Evolutionary conservation across 2,113 vertebrate genomes (phyloP), one percentile per base, ranked within the genome.

Genomic region (Tupaia chinensis): DNA sequence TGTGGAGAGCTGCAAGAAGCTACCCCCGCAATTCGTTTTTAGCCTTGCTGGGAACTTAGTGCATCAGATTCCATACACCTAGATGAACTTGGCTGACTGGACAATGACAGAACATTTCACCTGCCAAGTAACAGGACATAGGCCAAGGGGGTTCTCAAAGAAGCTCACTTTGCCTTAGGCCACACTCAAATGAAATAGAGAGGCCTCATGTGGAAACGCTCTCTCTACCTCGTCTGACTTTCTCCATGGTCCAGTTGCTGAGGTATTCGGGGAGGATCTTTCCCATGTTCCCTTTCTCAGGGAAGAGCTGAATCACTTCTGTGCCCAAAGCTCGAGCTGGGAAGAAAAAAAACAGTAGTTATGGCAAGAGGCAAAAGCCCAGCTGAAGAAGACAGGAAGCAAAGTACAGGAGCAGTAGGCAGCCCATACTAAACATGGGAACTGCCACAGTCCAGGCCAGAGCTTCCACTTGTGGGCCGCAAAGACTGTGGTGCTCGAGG

Each of bases 171-270:
- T 78, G 80, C 69, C 27, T 87, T 65, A 11, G 60, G 76, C 32
- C 70, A 69, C 68, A 88, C 53, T 89, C 65, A 68, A n/a, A 92
- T 87, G 29, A 89, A 91, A 69, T 4, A 78, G 91, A 73, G 32
- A 7, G 25, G 32, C 44, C 74, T 32, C 29, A 65, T 53, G 54
- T 20, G 9, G 27, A 72, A 72, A 34, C 15, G 0, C 7, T 58
- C 70, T 87, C 91, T 65, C 96, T 97, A 99, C 99, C 99, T 99
- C 20, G 98, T 83, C 97, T 98, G 97, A 99, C 99, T 99, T 99
- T 99, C 92, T 99, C 98, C 7, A 99, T 99, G 66, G 99, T 99
- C 99, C 99, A 99, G 98, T 99, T 99, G 98, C 99, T 99, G 97
- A 99, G 98, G 95, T 99, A 99, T 92, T 99, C 99, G 0, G 99